phyloP scores from a whole-genome alignment of 1,140 invertebrate species.

The Acyrthosiphon pisum region DNA sequence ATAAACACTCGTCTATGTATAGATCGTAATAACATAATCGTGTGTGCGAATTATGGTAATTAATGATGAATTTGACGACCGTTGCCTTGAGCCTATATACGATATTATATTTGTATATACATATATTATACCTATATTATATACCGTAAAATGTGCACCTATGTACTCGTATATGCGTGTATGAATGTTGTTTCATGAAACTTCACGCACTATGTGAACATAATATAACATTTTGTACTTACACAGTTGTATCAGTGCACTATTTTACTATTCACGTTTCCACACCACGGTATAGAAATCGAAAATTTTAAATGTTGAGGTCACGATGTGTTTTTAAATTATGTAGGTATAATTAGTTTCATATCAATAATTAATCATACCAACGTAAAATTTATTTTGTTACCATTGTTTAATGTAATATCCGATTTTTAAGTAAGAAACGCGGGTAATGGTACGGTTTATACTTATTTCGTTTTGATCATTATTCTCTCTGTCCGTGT shows the following conservation, averaged over 20 bases:
- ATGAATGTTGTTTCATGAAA: not conserved
- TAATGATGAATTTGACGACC: not conserved
- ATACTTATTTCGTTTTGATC: not conserved
- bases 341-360: too few species aligned
- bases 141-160: not conserved
- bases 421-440: not conserved
- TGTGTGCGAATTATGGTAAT: not conserved
- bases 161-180: not conserved
- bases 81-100: slow-evolving; percentile 13
- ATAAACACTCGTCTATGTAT: not conserved
- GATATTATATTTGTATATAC: not conserved
- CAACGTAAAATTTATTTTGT: not conserved
- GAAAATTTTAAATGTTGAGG: not conserved
- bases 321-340: not conserved
- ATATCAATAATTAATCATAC: not conserved
- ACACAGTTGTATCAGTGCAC: not conserved
- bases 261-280: not conserved
- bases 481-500: not conserved
- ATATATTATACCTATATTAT: not conserved
- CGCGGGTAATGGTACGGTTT: not conserved
- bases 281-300: not conserved
- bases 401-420: not conserved
- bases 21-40: not conserved
- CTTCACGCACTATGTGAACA: not conserved
- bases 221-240: not conserved